Evolutionary conservation across 2,888 invertebrate genomes (phyloP).

Genomic region (Apamea sordens): DNA sequence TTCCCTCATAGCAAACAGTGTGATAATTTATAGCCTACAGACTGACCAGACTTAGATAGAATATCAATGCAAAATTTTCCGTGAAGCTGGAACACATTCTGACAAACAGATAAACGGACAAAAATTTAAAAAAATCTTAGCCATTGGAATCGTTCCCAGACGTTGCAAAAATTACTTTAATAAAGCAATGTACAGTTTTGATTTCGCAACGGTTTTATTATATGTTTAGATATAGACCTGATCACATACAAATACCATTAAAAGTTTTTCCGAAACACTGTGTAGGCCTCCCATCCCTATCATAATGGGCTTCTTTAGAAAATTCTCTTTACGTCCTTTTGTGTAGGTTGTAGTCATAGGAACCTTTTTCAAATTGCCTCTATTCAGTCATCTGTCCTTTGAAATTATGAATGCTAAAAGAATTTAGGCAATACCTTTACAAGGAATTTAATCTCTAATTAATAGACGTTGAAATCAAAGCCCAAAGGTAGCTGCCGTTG

Average conservation of each 20-base stretch:
- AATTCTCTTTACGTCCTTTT: conserved; percentile 39
- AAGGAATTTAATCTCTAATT: conserved; percentile 1
- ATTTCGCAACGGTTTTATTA: too few species aligned
- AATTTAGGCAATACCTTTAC: not conserved
- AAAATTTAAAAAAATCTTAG: too few species aligned
- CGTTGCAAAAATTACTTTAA: too few species aligned
- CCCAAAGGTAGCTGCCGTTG: not conserved
- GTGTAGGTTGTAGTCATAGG: conserved; percentile 29
- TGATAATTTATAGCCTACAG: too few species aligned
- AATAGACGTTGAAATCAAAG: conserved; percentile 4
- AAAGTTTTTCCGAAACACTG: conserved; percentile 37
- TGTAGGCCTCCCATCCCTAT: conserved; percentile 13
- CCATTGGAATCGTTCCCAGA: too few species aligned
- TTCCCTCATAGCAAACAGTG: too few species aligned
- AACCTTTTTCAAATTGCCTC: conserved; percentile 37
- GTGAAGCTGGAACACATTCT: too few species aligned
- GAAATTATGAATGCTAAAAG: conserved; percentile 25
- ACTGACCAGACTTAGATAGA: too few species aligned
- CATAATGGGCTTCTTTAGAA: conserved; percentile 36
- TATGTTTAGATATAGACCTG: conserved; percentile 2
- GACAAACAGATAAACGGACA: too few species aligned
- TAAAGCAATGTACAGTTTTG: too few species aligned
- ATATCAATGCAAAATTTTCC: too few species aligned
- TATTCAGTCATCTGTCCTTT: conserved; percentile 29
- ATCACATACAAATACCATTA: conserved; percentile 53